Percentiles rank a stretch among this genome's conserved stretches.
These are phyloP conservation scores for Eucera pruinosa DNA, from an alignment of 2,888 invertebrate genomes.

Conservation along the genomic window DNA sequence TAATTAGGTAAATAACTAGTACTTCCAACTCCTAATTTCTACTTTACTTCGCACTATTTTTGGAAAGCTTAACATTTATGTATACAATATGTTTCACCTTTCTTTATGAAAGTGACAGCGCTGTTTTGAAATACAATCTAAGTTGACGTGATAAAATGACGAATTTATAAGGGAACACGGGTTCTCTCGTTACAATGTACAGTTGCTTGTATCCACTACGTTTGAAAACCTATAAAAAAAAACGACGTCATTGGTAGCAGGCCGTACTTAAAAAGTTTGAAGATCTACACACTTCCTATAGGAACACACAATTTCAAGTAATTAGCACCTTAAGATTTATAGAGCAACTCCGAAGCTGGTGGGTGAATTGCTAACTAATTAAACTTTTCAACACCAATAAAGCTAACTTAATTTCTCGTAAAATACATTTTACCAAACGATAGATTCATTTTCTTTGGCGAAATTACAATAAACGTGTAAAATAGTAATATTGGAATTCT, in stretches of 20 bases:
- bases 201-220: background rate
- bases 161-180: conserved; percentile 6
- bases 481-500: too few species aligned
- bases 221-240: background rate
- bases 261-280: background rate
- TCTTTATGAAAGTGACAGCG: background rate
- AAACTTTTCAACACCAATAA: background rate
- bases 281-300: background rate
- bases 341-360: background rate
- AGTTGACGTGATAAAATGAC: conserved; percentile 7
- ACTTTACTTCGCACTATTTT: background rate
- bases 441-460: background rate
- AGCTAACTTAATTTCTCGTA: background rate
- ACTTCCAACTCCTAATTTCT: background rate
- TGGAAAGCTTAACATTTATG: background rate
- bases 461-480: background rate
- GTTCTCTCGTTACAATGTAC: conserved; percentile 5
- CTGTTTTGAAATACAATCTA: conserved; percentile 14
- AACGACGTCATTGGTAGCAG: background rate
- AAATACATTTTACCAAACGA: background rate
- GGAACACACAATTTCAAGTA: background rate
- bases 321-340: conserved; percentile 20
- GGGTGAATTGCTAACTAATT: background rate
- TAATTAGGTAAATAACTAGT: background rate
- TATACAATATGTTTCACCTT: background rate